Evolutionary conservation across 1,140 invertebrate genomes (phyloP).

Genomic region (Drosophila obscura): DNA sequence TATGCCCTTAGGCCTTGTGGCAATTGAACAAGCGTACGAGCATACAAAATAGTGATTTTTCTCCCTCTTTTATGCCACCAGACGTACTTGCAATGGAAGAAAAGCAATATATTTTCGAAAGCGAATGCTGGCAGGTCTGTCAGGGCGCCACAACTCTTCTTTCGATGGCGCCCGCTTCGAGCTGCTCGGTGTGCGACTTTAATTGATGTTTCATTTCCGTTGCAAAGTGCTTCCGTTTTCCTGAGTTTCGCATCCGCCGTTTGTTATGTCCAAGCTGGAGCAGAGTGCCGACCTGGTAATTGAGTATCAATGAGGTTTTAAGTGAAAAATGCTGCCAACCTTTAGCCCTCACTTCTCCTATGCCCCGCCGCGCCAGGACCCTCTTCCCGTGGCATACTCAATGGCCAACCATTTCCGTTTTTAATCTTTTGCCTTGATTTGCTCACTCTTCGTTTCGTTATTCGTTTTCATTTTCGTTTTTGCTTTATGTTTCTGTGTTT

Average conservation of each 20-base stretch:
- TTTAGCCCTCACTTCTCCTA: background rate
- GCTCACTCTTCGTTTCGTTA: conserved; percentile 40
- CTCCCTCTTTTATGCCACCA: background rate
- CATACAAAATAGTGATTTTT: background rate
- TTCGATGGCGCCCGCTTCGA: conserved; percentile 9
- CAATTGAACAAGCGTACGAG: conserved; percentile 23
- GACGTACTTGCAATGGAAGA: conserved; percentile 16
- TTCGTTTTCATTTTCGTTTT: conserved; percentile 30
- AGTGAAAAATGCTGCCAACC: conserved; percentile 75
- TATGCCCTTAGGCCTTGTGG: conserved; percentile 38
- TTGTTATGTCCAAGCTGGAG: conserved; percentile 54
- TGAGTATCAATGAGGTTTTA: conserved; percentile 83
- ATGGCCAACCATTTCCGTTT: conserved; percentile 67
- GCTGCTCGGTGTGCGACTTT: conserved; percentile 63
- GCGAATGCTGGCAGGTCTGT: conserved; percentile 18
- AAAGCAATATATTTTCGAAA: conserved; percentile 41
- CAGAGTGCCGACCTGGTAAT: conserved; percentile 59
- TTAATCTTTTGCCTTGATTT: conserved; percentile 77
- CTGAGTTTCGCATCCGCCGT: conserved; percentile 65
- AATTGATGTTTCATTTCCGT: conserved; percentile 83
- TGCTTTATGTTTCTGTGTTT: conserved; percentile 30
- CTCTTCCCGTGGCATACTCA: conserved; percentile 13
- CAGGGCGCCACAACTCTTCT: conserved; percentile 14
- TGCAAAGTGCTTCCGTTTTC: conserved; percentile 81
- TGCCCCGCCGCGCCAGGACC: background rate